Percentiles rank a stretch among this genome's conserved stretches.
These are phyloP conservation scores for Bibio marci DNA, from an alignment of 2,888 invertebrate genomes.

Conservation along the genomic window DNA sequence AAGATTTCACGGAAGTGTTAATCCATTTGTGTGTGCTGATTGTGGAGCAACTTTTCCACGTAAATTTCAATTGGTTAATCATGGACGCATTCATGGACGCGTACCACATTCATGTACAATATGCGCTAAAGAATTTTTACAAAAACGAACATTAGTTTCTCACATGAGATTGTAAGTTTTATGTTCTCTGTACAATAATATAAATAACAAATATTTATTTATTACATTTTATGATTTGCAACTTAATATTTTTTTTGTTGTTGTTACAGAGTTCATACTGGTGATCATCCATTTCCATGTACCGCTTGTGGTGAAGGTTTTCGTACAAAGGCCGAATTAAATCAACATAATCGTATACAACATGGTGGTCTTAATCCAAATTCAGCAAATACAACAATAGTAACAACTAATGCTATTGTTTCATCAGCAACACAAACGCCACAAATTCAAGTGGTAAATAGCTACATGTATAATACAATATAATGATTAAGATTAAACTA, in stretches of 20 bases:
- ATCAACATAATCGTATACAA: conserved; percentile 44
- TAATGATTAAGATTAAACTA: too few species aligned
- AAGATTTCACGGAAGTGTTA: conserved; percentile 85
- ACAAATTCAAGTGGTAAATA: conserved; percentile 4
- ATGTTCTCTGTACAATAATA: too few species aligned
- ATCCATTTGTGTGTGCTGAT: conserved; percentile 85
- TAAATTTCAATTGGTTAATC: conserved; percentile 73
- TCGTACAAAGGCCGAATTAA: conserved; percentile 49
- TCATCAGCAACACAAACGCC: background rate
- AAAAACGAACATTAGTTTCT: conserved; percentile 64
- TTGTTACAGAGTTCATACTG: conserved; percentile 59
- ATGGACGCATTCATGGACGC: conserved; percentile 62
- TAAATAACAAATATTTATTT: too few species aligned
- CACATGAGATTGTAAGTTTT: conserved; percentile 46
- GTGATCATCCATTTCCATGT: conserved; percentile 56
- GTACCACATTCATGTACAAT: conserved; percentile 67
- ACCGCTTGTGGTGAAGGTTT: conserved; percentile 63
- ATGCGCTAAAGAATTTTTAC: conserved; percentile 71
- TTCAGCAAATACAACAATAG: conserved; percentile 25
- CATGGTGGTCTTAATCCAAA: conserved; percentile 31
- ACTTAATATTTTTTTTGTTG: too few species aligned
- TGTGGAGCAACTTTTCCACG: conserved; percentile 74
- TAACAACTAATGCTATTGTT: conserved; percentile 10
- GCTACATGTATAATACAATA: too few species aligned
- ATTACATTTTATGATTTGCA: too few species aligned